phyloP scores from a whole-genome alignment of 2,113 vertebrate genomes.

The Prunella fulvescens region DNA sequence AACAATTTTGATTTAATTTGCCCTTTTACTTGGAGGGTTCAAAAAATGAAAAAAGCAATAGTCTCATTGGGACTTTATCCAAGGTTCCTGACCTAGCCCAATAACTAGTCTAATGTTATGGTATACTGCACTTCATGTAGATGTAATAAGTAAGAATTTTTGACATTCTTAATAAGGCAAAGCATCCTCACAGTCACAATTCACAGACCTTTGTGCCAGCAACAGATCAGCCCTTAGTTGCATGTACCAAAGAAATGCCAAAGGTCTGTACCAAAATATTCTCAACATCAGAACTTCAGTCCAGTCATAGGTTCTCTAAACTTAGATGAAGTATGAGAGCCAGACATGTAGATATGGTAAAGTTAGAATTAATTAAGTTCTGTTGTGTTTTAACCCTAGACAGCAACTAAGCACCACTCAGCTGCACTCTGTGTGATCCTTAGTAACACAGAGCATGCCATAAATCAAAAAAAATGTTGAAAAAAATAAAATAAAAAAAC shows the following conservation, averaged over 20 bases:
- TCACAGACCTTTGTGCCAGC: neutral
- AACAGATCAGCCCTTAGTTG: neutral
- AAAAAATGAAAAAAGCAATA: neutral
- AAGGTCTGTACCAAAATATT: neutral
- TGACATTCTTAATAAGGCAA: neutral
- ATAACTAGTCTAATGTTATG: neutral
- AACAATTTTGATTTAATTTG: neutral
- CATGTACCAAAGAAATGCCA: neutral
- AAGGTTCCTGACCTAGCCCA: neutral
- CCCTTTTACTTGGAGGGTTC: neutral
- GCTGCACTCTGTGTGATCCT: neutral
- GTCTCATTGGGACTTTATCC: neutral
- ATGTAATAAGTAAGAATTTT: neutral
- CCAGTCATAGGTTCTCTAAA: neutral
- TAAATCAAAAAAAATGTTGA: constrained; percentile 26
- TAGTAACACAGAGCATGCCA: neutral
- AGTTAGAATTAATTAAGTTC: neutral
- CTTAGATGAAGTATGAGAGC: neutral
- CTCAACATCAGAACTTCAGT: neutral
- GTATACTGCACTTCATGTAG: neutral
- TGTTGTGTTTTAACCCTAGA: neutral
- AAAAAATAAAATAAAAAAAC: neutral
- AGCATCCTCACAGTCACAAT: neutral
- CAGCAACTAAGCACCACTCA: neutral
- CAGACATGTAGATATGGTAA: neutral